A percentile compares a stretch with the other conserved stretches of the same genome.
Conservation (phyloP, 2,113 vertebrate species). For the Mobula birostris region DNA sequence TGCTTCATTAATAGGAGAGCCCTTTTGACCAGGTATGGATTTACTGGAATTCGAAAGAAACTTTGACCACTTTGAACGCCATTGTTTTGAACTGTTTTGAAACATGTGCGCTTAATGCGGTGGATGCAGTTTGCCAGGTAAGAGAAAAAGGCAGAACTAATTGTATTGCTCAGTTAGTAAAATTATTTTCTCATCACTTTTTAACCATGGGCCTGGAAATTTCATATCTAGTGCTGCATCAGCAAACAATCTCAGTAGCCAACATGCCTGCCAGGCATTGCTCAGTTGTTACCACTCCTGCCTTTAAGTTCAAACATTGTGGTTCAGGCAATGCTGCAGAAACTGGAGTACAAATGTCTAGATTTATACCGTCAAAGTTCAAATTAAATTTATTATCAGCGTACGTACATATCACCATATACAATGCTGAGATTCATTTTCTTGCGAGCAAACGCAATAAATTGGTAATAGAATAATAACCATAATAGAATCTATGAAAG, state of each 20-base stretch:
- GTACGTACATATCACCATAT: no score
- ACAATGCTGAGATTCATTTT: no score
- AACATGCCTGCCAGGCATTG: neutral
- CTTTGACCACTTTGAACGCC: constrained; percentile 37
- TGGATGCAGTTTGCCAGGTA: constrained; percentile 54
- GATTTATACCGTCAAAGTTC: no score
- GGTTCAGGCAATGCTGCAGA: no score
- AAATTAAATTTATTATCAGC: no score
- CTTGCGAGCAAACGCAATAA: no score
- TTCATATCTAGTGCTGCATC: neutral
- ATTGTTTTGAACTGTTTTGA: constrained; percentile 48
- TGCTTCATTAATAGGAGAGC: constrained; percentile 41
- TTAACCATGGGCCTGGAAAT: neutral
- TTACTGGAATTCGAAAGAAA: constrained; percentile 41
- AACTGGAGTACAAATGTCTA: no score
- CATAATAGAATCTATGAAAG: no score
- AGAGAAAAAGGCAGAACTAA: neutral
- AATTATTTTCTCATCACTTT: neutral
- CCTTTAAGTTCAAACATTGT: no score
- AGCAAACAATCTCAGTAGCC: neutral
- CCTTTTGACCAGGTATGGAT: constrained; percentile 45
- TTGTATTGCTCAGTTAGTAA: neutral
- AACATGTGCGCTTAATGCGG: constrained; percentile 44
- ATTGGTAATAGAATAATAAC: no score
- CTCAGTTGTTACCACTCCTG: no score